These are phyloP conservation scores for Solen grandis DNA, from an alignment of 1,140 invertebrate species.

Conservation along the genomic window DNA sequence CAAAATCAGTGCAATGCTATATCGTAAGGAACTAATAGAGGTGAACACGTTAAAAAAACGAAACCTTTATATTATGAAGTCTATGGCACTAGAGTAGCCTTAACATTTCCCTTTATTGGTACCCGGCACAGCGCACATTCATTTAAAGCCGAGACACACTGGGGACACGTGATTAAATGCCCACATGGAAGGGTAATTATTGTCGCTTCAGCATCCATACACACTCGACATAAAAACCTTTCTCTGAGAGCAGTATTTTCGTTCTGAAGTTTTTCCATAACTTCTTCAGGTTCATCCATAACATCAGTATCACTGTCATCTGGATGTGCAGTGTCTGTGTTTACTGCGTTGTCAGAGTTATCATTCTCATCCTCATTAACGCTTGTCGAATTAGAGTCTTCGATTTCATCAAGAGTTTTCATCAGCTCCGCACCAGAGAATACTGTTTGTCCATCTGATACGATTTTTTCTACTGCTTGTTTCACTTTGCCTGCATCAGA, in stretches of 20 bases:
- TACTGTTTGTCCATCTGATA: neutral
- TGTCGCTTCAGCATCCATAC: slow-evolving; percentile 92
- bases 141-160: slow-evolving; percentile 89
- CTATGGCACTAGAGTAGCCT: no score
- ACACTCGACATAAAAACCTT: slow-evolving; percentile 93
- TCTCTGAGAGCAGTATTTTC: slow-evolving; percentile 85
- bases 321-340: neutral
- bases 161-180: slow-evolving; percentile 90
- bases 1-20: no score
- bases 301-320: neutral
- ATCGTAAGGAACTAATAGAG: no score
- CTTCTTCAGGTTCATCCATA: neutral
- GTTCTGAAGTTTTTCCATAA: slow-evolving; percentile 43
- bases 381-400: neutral
- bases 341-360: neutral
- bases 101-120: slow-evolving; percentile 66
- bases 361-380: neutral
- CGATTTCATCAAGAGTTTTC: neutral
- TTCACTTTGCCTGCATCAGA: neutral
- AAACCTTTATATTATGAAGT: no score
- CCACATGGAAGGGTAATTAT: slow-evolving; percentile 95
- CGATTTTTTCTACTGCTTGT: neutral
- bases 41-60: no score
- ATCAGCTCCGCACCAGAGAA: neutral
- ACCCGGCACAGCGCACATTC: slow-evolving; percentile 91